These are phyloP conservation scores for Macquaria ambigua DNA, from an alignment of 2,113 vertebrate genomes.

Conservation along the genomic window DNA sequence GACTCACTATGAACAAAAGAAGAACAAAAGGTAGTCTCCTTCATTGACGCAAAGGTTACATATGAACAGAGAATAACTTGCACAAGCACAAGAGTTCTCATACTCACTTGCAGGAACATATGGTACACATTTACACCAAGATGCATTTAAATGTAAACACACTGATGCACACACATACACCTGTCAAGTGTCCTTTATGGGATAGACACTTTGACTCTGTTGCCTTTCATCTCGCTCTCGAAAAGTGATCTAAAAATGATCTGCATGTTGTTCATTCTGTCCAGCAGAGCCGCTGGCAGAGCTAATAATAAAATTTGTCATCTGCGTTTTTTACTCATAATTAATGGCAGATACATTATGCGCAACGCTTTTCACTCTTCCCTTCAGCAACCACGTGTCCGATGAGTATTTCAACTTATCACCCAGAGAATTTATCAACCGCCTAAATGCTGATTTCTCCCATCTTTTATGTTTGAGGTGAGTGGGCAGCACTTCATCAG, in stretches of 20 bases:
- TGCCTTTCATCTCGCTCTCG: neutral
- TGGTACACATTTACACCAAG: no score
- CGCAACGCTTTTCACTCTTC: neutral
- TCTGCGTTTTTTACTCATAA: neutral
- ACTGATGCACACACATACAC: no score
- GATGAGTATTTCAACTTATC: neutral
- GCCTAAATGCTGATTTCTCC: neutral
- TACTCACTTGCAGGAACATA: no score
- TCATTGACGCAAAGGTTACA: slow-evolving; percentile 4
- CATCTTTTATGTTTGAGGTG: slow-evolving; percentile 23
- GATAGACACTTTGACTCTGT: neutral
- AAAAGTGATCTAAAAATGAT: neutral
- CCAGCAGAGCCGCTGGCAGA: neutral
- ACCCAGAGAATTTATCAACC: slow-evolving; percentile 4
- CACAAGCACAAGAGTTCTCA: neutral
- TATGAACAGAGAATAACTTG: neutral
- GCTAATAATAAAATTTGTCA: neutral
- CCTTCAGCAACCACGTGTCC: neutral
- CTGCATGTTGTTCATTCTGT: neutral
- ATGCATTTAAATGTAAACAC: no score
- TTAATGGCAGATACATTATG: neutral
- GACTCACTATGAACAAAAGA: neutral
- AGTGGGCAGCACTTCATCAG: slow-evolving; percentile 24
- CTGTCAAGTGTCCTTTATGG: no score
- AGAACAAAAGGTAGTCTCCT: slow-evolving; percentile 12